phyloP scores from a whole-genome alignment of 2,888 invertebrate species.

The Yponomeuta plumbellus region DNA sequence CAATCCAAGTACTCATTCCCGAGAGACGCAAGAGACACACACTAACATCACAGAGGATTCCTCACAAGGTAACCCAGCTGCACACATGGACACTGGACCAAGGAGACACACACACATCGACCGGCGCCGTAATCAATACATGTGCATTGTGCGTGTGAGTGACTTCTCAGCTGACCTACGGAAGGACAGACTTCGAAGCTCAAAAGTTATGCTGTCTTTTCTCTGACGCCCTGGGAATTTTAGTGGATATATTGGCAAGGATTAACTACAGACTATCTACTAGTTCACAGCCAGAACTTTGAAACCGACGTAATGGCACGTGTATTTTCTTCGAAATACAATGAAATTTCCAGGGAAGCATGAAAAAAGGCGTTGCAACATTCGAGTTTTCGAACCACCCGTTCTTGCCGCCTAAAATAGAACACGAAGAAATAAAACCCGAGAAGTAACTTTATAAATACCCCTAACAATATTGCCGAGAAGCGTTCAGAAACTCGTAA shows the following conservation, averaged over 20 bases:
- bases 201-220: constrained; percentile 44
- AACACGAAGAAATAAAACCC: constrained; percentile 63
- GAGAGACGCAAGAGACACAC: constrained; percentile 46
- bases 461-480: constrained; percentile 55
- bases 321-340: too few relatives aligned
- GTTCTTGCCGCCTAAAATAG: constrained; percentile 55
- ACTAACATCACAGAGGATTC: constrained; percentile 58
- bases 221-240: constrained; percentile 23
- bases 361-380: constrained; percentile 61
- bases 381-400: constrained; percentile 44
- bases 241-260: neutral
- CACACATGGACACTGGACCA: constrained; percentile 37
- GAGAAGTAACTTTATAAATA: constrained; percentile 33
- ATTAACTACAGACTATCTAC: constrained; percentile 17
- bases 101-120: constrained; percentile 48
- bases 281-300: constrained; percentile 22
- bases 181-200: constrained; percentile 43
- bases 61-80: constrained; percentile 59
- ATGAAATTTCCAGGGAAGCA: constrained; percentile 33
- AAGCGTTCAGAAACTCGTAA: constrained; percentile 72
- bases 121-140: constrained; percentile 79
- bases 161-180: constrained; percentile 40
- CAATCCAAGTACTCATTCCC: constrained; percentile 4
- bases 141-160: constrained; percentile 84
- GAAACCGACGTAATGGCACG: too few relatives aligned